Evolutionary conservation across 2,113 vertebrate species (phyloP).

Genomic region (Irena cyanogastra): DNA sequence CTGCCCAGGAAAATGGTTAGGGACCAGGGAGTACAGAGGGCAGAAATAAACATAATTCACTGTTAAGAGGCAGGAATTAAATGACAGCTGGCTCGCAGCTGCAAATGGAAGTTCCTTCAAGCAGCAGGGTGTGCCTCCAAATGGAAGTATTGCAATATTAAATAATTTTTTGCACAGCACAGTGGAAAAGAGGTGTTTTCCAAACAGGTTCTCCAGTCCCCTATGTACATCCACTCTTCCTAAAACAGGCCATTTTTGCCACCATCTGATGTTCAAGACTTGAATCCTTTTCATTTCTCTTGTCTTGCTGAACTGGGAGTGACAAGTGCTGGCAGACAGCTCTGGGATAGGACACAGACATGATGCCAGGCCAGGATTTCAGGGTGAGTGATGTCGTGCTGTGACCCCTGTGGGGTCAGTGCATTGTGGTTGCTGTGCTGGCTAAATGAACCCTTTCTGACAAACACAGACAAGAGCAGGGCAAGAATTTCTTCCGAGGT

Average conservation of each 20-base stretch:
- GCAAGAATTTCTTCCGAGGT: neutral
- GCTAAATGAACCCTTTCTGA: neutral
- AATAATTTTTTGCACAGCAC: too few relatives aligned
- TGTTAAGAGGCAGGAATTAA: too few relatives aligned
- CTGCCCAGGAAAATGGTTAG: neutral
- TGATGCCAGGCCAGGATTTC: neutral
- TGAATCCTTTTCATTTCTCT: neutral
- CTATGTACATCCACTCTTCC: too few relatives aligned
- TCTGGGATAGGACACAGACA: neutral
- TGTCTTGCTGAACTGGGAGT: neutral
- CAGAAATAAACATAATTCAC: neutral
- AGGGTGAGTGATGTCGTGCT: neutral
- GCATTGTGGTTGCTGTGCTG: too few relatives aligned
- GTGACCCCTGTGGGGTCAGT: too few relatives aligned
- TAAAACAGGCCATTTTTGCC: neutral
- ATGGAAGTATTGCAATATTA: too few relatives aligned
- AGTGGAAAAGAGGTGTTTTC: too few relatives aligned
- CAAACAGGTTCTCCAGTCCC: too few relatives aligned
- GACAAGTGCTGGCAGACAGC: too few relatives aligned
- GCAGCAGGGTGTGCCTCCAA: neutral
- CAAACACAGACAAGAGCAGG: neutral
- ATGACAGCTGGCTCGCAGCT: neutral
- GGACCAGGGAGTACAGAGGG: neutral
- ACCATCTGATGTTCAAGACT: too few relatives aligned
- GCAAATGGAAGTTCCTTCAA: neutral